Base-by-base conservation (phyloP, 1,140 invertebrate genomes). In the Mya arenaria region DNA sequence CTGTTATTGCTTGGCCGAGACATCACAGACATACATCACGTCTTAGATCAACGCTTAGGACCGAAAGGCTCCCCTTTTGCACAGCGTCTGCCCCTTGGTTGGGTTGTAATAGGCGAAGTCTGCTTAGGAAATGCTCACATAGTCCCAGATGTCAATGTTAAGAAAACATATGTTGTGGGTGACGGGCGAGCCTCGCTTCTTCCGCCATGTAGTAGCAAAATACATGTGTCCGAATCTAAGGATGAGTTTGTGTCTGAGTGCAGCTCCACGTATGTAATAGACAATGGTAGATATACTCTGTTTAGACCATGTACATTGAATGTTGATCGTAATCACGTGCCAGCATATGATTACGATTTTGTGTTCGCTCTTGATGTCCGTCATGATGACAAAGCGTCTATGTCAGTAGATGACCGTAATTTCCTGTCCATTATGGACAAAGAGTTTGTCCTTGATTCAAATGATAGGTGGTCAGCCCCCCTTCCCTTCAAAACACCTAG, bases 1-100 rank as follows among this genome's bases (percentile, higher is more conserved):
- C 37, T 77, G 28, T 60, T 84, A 17, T 32, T 84, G 6, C 41
- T 84, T 23, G 85, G 85, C 0, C 37, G 85, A 28, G 83, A 84
- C 25, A 25, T 86, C 6, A 36, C 72, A 39, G 85, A 86, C 15
- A 71, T 71, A 8, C 74, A 86, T 32, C 58, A 82, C 41, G 83
- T 84, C 2, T 44, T 60, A 15, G 72, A 84, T 19, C 85, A 86
- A 63, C 60, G 74, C 15, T 30, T 71, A 19, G 81, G 86, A 19
- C 66, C 60, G 13, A 66, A 48, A 41, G 68, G 62, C 44, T 84
- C 15, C 41, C 62, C 62, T 32, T 65, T 8, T 65, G 62, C 62
- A 65, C 62, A 65, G 6, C 10, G 10, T 13, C 30, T 65, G 34
- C 62, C 62, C 62, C 32, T 65, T 30, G 62, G 62, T 8, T 65